Evolutionary conservation across 2,113 vertebrate genomes (phyloP).

Genomic region (Gasterosteus nipponicus): DNA sequence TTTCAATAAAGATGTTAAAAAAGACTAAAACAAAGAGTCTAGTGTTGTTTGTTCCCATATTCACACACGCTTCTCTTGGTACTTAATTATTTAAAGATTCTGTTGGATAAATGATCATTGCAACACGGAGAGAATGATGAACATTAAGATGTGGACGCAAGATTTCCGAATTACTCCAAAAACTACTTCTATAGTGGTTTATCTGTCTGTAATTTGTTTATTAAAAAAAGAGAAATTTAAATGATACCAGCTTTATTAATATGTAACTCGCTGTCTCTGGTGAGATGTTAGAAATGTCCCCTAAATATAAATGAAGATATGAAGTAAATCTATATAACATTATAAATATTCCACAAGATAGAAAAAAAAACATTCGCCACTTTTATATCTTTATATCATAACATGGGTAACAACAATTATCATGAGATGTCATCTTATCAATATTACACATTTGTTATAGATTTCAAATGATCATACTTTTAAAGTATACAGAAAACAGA

Average conservation of each 20-base stretch:
- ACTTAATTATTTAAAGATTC: neutral
- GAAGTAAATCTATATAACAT: neutral
- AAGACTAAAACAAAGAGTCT: neutral
- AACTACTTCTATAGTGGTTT: neutral
- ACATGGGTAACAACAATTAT: too few relatives aligned
- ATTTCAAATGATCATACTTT: neutral
- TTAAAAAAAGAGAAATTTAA: neutral
- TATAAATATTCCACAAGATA: neutral
- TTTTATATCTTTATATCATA: neutral
- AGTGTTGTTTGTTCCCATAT: neutral
- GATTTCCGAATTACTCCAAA: neutral
- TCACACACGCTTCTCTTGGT: neutral
- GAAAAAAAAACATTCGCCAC: neutral
- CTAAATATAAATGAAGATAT: neutral
- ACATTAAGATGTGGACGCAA: neutral
- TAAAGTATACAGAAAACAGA: neutral
- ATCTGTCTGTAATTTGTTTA: neutral
- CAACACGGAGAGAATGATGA: neutral
- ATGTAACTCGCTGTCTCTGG: neutral
- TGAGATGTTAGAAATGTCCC: neutral
- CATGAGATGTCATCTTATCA: neutral
- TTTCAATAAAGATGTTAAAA: neutral
- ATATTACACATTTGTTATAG: neutral
- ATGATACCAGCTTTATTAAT: neutral
- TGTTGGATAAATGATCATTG: neutral